Conservation (phyloP, 1,140 invertebrate species). For the Ips nitidus region DNA sequence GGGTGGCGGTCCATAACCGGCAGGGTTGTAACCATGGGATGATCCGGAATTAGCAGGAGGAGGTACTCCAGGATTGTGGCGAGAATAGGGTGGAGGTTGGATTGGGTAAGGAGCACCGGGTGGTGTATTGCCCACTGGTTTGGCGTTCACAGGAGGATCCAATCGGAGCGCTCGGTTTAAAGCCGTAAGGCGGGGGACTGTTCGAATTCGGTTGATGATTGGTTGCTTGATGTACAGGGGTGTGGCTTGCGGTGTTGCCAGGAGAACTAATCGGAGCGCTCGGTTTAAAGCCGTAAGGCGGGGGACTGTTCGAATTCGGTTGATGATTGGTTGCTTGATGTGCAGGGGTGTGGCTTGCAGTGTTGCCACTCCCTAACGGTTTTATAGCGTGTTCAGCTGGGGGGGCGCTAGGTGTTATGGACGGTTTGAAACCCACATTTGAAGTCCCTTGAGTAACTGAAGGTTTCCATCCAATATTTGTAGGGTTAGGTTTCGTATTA, state of each 20-base stretch:
- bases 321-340: neutral
- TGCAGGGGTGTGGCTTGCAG: neutral
- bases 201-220: neutral
- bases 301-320: neutral
- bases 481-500: too few relatives aligned
- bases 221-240: neutral
- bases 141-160: conserved; percentile 15
- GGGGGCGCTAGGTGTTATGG: conserved; percentile 20
- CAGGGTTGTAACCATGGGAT: conserved; percentile 21
- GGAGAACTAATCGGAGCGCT: neutral
- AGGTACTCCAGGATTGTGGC: conserved; percentile 20
- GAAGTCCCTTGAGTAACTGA: neutral
- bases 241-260: neutral
- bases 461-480: too few relatives aligned
- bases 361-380: conserved; percentile 14
- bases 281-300: conserved; percentile 12
- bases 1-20: conserved; percentile 38
- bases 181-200: conserved; percentile 9
- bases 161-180: conserved; percentile 14
- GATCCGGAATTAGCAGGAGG: conserved; percentile 34
- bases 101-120: conserved; percentile 26
- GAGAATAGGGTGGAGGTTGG: conserved; percentile 25
- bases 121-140: conserved; percentile 22
- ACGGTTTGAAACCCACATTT: conserved; percentile 6
- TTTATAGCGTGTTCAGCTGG: conserved; percentile 12